Percentiles rank a stretch among this genome's conserved stretches.
These are phyloP conservation scores for Tricholauxania praeusta DNA, from an alignment of 2,888 invertebrate genomes.

Conservation along the genomic window DNA sequence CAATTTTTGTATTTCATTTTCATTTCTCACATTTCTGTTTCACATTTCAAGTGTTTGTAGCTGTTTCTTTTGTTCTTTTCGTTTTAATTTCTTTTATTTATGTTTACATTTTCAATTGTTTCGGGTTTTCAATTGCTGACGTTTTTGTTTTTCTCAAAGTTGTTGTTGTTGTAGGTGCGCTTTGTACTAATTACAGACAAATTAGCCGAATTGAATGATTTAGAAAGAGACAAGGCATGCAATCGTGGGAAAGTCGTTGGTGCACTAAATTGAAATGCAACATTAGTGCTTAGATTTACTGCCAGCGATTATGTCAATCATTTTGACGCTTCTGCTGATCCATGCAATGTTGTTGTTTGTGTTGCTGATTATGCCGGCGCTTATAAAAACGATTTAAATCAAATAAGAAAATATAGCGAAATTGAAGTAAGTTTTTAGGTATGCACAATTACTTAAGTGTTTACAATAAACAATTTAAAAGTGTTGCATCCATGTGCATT, in stretches of 20 bases:
- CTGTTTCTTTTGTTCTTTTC: background rate
- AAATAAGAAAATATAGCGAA: too few species aligned
- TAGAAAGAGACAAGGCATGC: conserved; percentile 1
- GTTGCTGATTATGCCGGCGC: background rate
- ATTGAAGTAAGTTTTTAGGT: too few species aligned
- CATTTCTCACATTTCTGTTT: background rate
- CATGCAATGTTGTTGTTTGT: background rate
- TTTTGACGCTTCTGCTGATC: conserved; percentile 2
- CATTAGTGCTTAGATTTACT: conserved; percentile 13
- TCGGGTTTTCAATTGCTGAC: background rate
- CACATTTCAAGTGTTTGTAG: conserved; percentile 14
- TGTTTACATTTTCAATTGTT: conserved; percentile 24
- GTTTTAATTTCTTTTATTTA: conserved; percentile 2
- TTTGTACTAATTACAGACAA: conserved; percentile 29
- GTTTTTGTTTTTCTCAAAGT: background rate
- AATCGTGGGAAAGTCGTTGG: background rate
- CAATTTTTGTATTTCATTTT: background rate
- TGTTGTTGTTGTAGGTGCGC: conserved; percentile 15
- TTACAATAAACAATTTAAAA: too few species aligned
- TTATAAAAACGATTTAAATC: background rate
- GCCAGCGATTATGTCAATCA: conserved; percentile 28
- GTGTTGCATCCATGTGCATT: too few species aligned
- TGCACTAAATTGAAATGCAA: background rate
- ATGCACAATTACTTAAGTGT: too few species aligned
- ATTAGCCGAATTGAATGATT: conserved; percentile 31